Evolutionary conservation across 2,113 vertebrate species (phyloP).

Genomic region (Arvicanthis niloticus): DNA sequence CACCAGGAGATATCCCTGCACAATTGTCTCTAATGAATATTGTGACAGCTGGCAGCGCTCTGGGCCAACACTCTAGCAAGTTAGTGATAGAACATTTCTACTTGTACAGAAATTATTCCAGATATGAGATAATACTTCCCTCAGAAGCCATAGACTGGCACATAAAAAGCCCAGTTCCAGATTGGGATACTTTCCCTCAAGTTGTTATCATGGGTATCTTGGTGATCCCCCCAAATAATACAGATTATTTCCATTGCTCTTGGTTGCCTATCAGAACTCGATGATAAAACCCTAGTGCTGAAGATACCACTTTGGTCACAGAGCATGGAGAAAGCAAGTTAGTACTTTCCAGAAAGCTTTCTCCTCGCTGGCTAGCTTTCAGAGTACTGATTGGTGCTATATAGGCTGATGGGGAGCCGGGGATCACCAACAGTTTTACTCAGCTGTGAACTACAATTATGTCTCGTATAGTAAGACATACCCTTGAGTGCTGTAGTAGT

Average conservation of each 20-base stretch:
- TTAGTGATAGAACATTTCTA: neutral
- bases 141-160: neutral
- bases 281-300: neutral
- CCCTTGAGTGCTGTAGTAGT: neutral
- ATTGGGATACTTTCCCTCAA: neutral
- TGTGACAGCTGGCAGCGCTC: neutral
- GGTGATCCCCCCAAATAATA: neutral
- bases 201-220: neutral
- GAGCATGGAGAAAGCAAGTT: neutral
- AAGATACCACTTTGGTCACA: neutral
- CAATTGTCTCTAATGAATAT: neutral
- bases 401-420: neutral
- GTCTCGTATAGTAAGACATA: neutral
- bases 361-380: neutral
- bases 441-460: neutral
- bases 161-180: neutral
- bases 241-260: neutral
- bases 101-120: neutral
- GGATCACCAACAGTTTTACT: neutral
- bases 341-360: neutral
- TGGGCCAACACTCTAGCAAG: neutral
- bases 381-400: neutral
- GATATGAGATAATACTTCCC: neutral
- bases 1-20: neutral
- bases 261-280: neutral